These are phyloP conservation scores for Turritopsis rubra DNA, from an alignment of 30 jellyfish, hydroid and myxozoan genomes.

Conservation along the genomic window DNA sequence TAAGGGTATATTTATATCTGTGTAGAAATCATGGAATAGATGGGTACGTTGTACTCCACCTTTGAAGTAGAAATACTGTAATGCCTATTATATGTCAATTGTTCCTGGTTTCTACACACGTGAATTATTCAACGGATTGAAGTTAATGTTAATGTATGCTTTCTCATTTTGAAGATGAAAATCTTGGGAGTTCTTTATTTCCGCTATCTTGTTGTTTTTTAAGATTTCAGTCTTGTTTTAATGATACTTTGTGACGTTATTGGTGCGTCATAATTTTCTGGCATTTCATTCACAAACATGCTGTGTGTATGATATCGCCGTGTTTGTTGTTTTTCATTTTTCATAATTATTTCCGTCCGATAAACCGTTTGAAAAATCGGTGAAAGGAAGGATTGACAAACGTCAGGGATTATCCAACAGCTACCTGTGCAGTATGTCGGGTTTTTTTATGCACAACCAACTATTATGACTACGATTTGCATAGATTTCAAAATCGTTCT, in stretches of 20 bases:
- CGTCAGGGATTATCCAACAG: background rate
- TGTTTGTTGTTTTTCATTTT: background rate
- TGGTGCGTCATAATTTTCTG: no score
- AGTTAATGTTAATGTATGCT: no score
- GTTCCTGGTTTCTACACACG: background rate
- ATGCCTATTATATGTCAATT: no score
- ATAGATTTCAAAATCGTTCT: no score
- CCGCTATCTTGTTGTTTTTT: background rate
- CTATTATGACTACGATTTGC: background rate
- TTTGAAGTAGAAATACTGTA: no score
- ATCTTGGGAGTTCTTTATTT: background rate
- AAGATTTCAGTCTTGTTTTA: background rate
- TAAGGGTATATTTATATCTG: background rate
- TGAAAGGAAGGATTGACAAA: background rate
- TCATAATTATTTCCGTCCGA: background rate
- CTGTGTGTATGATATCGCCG: background rate
- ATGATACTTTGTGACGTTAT: background rate
- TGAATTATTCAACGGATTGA: no score
- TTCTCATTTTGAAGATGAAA: background rate
- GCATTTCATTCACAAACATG: background rate
- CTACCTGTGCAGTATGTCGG: background rate
- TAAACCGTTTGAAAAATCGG: background rate
- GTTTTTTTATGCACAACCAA: background rate
- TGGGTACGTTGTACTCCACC: background rate
- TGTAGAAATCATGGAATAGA: background rate